Conservation (phyloP, 1,140 invertebrate species). For the Euura saliciscinereae region DNA sequence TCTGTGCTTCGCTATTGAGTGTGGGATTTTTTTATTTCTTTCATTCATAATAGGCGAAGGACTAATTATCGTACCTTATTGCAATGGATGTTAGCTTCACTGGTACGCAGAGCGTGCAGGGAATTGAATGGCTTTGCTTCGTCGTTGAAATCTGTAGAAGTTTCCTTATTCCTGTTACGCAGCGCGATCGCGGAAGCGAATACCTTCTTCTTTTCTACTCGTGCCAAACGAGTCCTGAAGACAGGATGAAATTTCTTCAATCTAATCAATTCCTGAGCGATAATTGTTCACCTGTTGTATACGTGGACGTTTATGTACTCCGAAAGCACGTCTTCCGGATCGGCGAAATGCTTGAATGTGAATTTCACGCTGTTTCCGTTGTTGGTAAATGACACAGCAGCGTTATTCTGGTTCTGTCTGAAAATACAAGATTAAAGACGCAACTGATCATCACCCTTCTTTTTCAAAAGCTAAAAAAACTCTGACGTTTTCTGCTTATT, state of each 20-base stretch:
- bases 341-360: neutral
- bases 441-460: too few species aligned
- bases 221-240: neutral
- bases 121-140: neutral
- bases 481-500: slow-evolving; percentile 1
- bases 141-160: neutral
- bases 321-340: neutral
- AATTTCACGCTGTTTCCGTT: too few species aligned
- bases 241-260: neutral
- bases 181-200: neutral
- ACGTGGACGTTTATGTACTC: neutral
- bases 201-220: neutral
- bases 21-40: neutral
- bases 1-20: neutral
- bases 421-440: neutral
- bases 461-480: neutral
- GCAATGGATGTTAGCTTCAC: neutral
- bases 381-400: neutral
- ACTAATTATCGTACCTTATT: neutral
- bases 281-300: neutral
- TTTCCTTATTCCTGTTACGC: neutral
- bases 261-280: too few species aligned
- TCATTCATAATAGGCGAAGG: neutral
- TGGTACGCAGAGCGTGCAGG: neutral
- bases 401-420: neutral